These are phyloP conservation scores for Siniperca undulata DNA, from an alignment of 2,797 vertebrate genomes.

Conservation along the genomic window DNA sequence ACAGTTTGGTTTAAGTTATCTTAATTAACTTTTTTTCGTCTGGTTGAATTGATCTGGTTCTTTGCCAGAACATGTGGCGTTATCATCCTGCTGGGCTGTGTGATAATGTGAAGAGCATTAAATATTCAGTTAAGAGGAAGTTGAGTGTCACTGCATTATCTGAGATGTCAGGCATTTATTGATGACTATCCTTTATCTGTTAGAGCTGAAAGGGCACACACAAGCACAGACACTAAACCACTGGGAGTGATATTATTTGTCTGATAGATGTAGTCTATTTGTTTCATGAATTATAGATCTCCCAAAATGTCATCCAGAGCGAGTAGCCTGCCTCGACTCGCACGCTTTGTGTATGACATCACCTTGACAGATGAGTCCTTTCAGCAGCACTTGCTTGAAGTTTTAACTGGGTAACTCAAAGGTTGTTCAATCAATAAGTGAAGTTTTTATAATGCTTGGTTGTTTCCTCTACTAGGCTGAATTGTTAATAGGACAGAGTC, in stretches of 20 bases:
- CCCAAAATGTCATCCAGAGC: conserved; percentile 59
- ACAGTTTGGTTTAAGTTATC: conserved; percentile 16
- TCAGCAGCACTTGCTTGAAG: conserved; percentile 60
- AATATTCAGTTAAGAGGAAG: conserved; percentile 80
- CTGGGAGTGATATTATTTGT: conserved; percentile 82
- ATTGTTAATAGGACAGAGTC: conserved; percentile 57
- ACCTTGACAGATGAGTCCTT: conserved; percentile 67
- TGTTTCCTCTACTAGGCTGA: conserved; percentile 83
- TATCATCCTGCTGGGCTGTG: conserved; percentile 50
- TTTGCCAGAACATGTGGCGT: conserved; percentile 55
- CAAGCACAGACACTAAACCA: conserved; percentile 45
- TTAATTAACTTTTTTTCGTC: not conserved
- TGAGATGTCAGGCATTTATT: conserved; percentile 75
- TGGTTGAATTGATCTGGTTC: conserved; percentile 57
- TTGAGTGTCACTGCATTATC: conserved; percentile 85
- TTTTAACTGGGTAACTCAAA: conserved; percentile 80
- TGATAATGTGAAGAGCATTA: conserved; percentile 76
- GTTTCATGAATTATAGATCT: conserved; percentile 94
- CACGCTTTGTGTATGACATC: conserved; percentile 69
- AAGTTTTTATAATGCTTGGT: conserved; percentile 87
- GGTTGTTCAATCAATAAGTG: conserved; percentile 90
- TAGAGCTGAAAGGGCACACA: conserved; percentile 43
- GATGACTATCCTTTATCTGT: conserved; percentile 71
- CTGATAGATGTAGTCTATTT: conserved; percentile 87
- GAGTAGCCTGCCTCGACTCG: conserved; percentile 25